phyloP scores from a whole-genome alignment of 2,797 vertebrate genomes.

The Aphelocoma californica region DNA sequence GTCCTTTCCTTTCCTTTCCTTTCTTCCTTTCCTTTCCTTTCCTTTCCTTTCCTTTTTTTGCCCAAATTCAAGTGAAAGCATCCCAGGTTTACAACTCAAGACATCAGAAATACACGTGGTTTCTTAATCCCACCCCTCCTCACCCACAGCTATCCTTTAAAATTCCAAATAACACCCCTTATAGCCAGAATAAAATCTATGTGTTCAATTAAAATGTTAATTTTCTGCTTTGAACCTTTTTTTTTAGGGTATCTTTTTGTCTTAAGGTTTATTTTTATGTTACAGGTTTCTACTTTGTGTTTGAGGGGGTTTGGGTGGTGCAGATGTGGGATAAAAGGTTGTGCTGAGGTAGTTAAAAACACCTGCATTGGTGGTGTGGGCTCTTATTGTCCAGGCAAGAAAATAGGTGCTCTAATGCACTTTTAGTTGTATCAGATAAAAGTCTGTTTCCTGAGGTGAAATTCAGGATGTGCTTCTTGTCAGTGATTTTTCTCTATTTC shows the following conservation, averaged over 20 bases:
- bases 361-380: fast-evolving
- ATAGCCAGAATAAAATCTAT: fast-evolving
- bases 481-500: not conserved
- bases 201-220: fast-evolving
- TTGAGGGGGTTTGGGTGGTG: fast-evolving
- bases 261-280: fast-evolving
- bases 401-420: fast-evolving
- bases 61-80: fast-evolving
- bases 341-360: fast-evolving
- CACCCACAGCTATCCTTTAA: not conserved
- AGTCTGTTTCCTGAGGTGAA: not conserved
- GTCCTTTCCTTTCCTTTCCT: fast-evolving
- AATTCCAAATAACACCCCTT: not conserved
- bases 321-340: fast-evolving
- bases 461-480: not conserved
- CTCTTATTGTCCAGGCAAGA: fast-evolving
- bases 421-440: not conserved
- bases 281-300: fast-evolving
- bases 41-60: fast-evolving
- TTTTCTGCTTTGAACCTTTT: fast-evolving
- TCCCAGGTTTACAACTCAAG: not conserved
- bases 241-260: fast-evolving
- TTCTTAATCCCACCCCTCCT: not conserved
- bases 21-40: fast-evolving
- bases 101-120: fast-evolving